phyloP scores from a whole-genome alignment of 2,888 invertebrate genomes.

The Drosophila gaucha region DNA sequence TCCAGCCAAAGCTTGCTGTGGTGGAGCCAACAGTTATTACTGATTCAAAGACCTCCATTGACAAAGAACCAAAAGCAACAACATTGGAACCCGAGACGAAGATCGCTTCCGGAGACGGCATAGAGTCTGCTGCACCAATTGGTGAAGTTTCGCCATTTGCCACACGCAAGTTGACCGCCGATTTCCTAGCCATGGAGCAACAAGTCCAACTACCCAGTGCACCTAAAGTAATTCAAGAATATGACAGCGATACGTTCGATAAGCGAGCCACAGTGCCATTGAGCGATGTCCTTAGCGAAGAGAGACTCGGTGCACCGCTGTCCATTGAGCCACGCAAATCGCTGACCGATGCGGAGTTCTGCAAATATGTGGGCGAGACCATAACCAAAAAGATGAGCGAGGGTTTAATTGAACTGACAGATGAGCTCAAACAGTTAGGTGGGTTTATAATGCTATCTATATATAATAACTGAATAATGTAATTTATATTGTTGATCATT shows the following conservation, averaged over 20 bases:
- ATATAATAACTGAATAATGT: no score
- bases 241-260: slow-evolving; percentile 48
- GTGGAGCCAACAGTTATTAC: slow-evolving; percentile 4
- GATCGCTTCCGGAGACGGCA: slow-evolving; percentile 63
- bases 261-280: slow-evolving; percentile 53
- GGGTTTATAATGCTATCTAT: background rate
- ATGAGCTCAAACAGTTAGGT: slow-evolving; percentile 81
- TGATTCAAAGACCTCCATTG: background rate
- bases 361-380: slow-evolving; percentile 83
- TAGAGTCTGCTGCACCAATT: slow-evolving; percentile 77
- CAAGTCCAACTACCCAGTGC: slow-evolving; percentile 42
- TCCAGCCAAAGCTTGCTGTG: slow-evolving; percentile 29
- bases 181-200: slow-evolving; percentile 69
- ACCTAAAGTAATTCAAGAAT: slow-evolving; percentile 16
- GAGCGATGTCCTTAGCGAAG: slow-evolving; percentile 45
- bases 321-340: slow-evolving; percentile 80
- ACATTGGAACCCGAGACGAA: slow-evolving; percentile 8
- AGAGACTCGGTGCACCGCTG: slow-evolving; percentile 58
- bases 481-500: background rate
- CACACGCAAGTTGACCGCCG: slow-evolving; percentile 64
- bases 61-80: slow-evolving; percentile 4
- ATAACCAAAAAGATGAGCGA: slow-evolving; percentile 84
- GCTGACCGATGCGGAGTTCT: slow-evolving; percentile 84
- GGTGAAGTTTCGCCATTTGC: slow-evolving; percentile 57
- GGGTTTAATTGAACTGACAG: slow-evolving; percentile 81